Base-by-base conservation (phyloP, 2,113 vertebrate genomes). In the Chascanopsetta lugubris region DNA sequence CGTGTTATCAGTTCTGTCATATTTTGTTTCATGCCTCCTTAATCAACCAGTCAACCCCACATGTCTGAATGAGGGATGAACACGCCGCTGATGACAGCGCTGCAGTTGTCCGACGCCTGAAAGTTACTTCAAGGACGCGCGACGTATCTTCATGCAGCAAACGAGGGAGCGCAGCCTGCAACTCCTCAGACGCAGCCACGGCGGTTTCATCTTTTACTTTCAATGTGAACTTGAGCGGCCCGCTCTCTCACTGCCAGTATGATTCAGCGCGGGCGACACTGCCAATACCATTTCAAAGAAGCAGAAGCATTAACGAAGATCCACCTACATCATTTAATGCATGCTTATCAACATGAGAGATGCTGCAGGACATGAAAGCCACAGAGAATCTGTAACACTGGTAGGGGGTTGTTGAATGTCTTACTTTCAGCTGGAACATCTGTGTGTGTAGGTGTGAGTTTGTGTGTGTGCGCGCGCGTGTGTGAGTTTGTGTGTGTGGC, bases 111-210 rank as follows among this genome's bases (percentile, higher is more conserved):
- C 11, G 45, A 53, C 45, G 27, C 2, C 20, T 50, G 25, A 48
- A 30, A 57, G 56, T 69, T 56, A 34, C 26, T 69, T 24, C 17
- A 20, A 69, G 45, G 53, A 45, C 25, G 43, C 13, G 8, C 27
- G 45, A 75, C 43, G 54, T 50, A 67, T 70, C 57, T 72, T 64
- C 30, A 61, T 66, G 51, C 47, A 75, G 62, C 63, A 72, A 59
- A 61, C 13, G 17, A 64, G 51, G 20, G 29, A 68, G 29, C 0
- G 3, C 42, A 54, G 56, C 32, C 45, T 22, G 34, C 13, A 21
- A 66, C 46, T 69, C 29, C 60, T 61, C 29, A 64, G 63, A 55
- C 4, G 18, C 53, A 22, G 25, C 6, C 43, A 25, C 32, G 42
- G 43, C 30, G 8, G 46, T 26, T 45, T 74, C 58, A 40, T 66